Evolutionary conservation across 2,113 vertebrate species (phyloP).

Genomic region (Phyllostomus hastatus): DNA sequence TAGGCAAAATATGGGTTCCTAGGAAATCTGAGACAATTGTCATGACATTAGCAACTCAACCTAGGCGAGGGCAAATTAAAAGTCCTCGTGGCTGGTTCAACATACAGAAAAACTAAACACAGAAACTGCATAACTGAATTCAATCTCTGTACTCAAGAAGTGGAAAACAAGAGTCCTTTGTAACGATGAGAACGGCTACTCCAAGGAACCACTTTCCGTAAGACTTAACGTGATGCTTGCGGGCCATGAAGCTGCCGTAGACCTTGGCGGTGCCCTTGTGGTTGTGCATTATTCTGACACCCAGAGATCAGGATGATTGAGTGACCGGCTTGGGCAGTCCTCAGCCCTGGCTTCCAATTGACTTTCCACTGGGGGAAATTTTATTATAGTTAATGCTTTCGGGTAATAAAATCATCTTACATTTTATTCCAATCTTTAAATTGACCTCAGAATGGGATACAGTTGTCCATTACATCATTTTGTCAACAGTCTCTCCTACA

Average conservation of each 20-base stretch:
- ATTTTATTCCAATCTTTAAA: slow-evolving; percentile 21
- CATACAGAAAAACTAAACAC: not conserved
- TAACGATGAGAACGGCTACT: not conserved
- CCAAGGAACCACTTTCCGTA: not conserved
- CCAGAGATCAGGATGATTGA: not conserved
- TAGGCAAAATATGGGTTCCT: not conserved
- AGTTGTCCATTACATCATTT: not conserved
- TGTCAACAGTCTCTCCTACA: not conserved
- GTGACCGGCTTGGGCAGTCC: not conserved
- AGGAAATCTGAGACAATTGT: not conserved
- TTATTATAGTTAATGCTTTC: not conserved
- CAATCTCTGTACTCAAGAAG: not conserved
- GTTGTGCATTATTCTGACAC: not conserved
- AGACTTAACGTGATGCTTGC: not conserved
- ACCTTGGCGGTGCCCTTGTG: not conserved
- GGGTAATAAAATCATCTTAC: slow-evolving; percentile 6
- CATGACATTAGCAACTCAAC: not conserved
- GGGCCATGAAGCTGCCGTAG: not conserved
- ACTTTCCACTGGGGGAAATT: not conserved
- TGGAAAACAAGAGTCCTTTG: not conserved
- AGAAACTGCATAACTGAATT: not conserved
- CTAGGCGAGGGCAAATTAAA: not conserved
- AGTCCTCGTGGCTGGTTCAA: not conserved
- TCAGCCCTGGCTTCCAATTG: not conserved
- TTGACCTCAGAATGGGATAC: not conserved